Conservation (phyloP, 2,797 vertebrate species). For the Karalla daura region DNA sequence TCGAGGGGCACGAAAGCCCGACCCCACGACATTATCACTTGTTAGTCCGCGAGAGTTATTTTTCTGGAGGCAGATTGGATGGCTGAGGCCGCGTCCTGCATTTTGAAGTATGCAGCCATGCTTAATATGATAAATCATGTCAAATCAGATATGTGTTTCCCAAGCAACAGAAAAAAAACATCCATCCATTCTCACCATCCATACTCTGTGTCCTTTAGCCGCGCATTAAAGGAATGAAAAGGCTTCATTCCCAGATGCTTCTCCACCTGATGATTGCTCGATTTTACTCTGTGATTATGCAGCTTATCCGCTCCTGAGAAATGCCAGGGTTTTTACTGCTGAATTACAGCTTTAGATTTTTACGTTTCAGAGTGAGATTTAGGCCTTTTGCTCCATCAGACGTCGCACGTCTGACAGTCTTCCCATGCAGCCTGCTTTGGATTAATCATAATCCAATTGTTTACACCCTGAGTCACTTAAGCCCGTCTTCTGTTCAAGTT, state of each 20-base stretch:
- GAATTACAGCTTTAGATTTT: slow-evolving; percentile 14
- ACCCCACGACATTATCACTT: slow-evolving; percentile 22
- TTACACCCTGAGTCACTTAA: slow-evolving; percentile 1
- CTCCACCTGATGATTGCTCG: slow-evolving; percentile 25
- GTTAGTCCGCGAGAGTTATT: slow-evolving; percentile 6
- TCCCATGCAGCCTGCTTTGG: neutral
- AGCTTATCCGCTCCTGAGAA: slow-evolving; percentile 6
- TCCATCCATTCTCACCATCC: slow-evolving; percentile 2
- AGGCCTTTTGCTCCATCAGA: slow-evolving; percentile 11
- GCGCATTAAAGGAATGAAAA: slow-evolving; percentile 16
- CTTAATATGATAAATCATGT: no score
- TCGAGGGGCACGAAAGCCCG: slow-evolving; percentile 6
- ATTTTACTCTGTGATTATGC: neutral
- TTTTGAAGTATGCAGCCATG: no score
- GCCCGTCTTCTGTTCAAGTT: neutral
- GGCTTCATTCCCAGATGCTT: neutral
- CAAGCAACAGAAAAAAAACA: slow-evolving; percentile 12
- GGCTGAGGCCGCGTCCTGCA: slow-evolving; percentile 28
- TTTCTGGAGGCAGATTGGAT: slow-evolving; percentile 36
- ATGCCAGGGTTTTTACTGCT: neutral
- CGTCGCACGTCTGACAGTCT: neutral
- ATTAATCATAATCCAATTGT: slow-evolving; percentile 14
- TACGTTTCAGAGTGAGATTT: neutral
- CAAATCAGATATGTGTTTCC: no score
- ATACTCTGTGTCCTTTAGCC: slow-evolving; percentile 15